Evolutionary conservation across 2,113 vertebrate species (phyloP), one percentile per base, ranked within the genome.

Genomic region (Scortum barcoo): DNA sequence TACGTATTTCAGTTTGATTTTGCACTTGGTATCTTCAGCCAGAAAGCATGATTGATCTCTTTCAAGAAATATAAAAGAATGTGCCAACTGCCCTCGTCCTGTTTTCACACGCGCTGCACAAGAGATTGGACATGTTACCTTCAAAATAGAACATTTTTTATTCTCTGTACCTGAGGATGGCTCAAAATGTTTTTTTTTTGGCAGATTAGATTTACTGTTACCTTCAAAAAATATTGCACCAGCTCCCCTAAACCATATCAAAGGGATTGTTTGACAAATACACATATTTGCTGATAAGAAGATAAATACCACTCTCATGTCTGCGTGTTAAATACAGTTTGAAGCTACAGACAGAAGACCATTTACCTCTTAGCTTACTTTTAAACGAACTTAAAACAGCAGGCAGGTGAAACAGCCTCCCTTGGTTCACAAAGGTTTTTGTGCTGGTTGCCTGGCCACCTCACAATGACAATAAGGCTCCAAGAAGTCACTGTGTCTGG

Each of bases 1-100:
- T 24, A 36, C 82, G 74, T 61, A 67, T 17, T 71, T 36, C 66
- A 22, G 36, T 71, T 75, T 71, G 33, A 50, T 82, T 77, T 51
- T 76, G 54, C 14, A 36, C 44, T 72, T 16, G 9, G 36, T 24
- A 26, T 70, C 69, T 82, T 72, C 22, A 36, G 4, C 46, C 1
- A 1, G 14, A 75, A 71, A 76, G 5, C 81, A 42, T 6, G 22
- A 73, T 46, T 62, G 62, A 76, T 87, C 40, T 72, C 46, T n/a
- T 78, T 66, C 28, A 67, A 65, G 42, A 58, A 57, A 76, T 33
- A 60, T 28, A 28, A 60, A 69, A 69, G 14, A 75, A 54, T 68
- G 40, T 67, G 4, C 10, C 48, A 60, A 20, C 72, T 26, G 54
- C 63, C 53, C 58, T 72, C 42, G 17, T 50, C 17, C 28, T 62